Base-by-base conservation (phyloP, 2,797 vertebrate genomes). In the Lacerta agilis region DNA sequence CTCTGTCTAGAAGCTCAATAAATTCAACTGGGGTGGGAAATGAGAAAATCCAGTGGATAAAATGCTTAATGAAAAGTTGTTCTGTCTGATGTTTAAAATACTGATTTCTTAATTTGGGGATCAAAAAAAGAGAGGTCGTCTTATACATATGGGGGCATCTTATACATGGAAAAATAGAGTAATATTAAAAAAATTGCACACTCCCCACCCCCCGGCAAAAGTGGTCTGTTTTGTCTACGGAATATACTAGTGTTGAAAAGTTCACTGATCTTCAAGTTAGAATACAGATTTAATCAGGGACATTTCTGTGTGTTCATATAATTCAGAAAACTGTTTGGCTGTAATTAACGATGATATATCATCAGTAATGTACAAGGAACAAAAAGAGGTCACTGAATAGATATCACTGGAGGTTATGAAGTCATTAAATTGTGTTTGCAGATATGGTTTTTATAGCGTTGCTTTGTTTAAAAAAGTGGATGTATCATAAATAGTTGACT, bases 241-340 rank as follows among this genome's bases (percentile, higher is more conserved):
- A 8, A 55, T 61, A 20, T 18, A 18, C 8, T 76, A 43, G 17
- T 90, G 82, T 72, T 91, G 77, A 91, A 90, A 91, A 80, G 61
- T 87, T 1, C 86, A 90, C 90, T 86, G 72, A 67, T 77, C 88
- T 33, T 89, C 84, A 36, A 83, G 78, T 92, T 89, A 90, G 89
- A 41, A 36, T 36, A 78, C 87, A 75, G 41, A 49, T 49, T 45
- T 94, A 89, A 67, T 77, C 71, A 83, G 86, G 36, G 41, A 25
- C 23, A 38, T 79, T 71, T 71, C 66, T 79, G 41, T 2, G 29
- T 91, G 88, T 36, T 86, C 69, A 25, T 85, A 86, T 81, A 91
- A 73, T 88, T 90, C 89, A 78, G 18, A 1, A 64, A 83, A 78
- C 66, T 84, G 11, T 86, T 86, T 90, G 13, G 33, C 1, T 78